These are phyloP conservation scores for Drosophila kambysellisi DNA, from an alignment of 2,888 invertebrate genomes.

Conservation along the genomic window DNA sequence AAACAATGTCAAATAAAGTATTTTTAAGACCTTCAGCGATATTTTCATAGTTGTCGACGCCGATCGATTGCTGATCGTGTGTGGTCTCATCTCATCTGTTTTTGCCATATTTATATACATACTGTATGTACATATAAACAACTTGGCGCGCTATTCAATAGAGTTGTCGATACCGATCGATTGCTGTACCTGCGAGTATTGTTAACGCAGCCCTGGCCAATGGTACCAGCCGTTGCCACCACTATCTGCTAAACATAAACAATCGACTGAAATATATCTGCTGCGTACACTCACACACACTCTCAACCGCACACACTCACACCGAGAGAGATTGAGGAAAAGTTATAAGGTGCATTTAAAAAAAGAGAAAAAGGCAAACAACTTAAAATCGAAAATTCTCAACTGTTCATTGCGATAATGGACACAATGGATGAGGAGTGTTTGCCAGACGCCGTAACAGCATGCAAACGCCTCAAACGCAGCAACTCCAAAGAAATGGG, in stretches of 20 bases:
- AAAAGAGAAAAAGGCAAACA: not conserved
- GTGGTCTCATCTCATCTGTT: no score
- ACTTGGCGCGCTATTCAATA: not conserved
- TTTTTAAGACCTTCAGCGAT: not conserved
- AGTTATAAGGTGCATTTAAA: constrained; percentile 1
- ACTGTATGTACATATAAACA: no score
- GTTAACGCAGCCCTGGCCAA: constrained; percentile 20
- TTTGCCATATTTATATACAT: no score
- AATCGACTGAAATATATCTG: constrained; percentile 48
- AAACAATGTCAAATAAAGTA: constrained; percentile 14
- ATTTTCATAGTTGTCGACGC: constrained; percentile 21
- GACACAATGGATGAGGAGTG: constrained; percentile 45
- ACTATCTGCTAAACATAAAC: constrained; percentile 60
- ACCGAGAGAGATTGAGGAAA: constrained; percentile 14
- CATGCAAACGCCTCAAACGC: constrained; percentile 62
- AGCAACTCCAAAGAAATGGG: constrained; percentile 27
- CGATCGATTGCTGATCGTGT: not conserved
- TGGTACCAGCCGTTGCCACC: constrained; percentile 24
- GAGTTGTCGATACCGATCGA: constrained; percentile 22
- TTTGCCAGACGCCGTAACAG: constrained; percentile 26
- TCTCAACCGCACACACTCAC: not conserved
- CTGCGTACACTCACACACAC: constrained; percentile 44
- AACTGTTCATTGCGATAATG: constrained; percentile 36
- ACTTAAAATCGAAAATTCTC: not conserved
- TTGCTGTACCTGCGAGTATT: not conserved